Evolutionary conservation across 1,140 invertebrate species (phyloP), one percentile per base, ranked within the genome.

Genomic region (Diabrotica undecimpunctata): DNA sequence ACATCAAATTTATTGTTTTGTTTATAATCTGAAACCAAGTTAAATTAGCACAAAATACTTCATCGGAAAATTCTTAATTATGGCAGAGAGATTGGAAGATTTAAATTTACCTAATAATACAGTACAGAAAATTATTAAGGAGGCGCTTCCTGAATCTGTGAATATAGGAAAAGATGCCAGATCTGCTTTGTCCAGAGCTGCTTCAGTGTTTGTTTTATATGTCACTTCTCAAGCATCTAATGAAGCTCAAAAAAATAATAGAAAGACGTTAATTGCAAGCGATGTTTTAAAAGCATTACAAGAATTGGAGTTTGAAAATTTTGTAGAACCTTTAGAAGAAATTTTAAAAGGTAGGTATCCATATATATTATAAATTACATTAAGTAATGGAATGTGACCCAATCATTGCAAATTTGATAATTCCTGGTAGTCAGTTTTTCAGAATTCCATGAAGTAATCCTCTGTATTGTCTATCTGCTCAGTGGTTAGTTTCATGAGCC

Each of bases 231-330:
- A 87, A 67, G 86, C 89, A 78, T 90, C 90, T 69, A 84, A 85
- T 73, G 85, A 91, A 74, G 92, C 94, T 0, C 87, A 90, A 74
- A 90, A 90, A 75, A 83, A 84, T 52, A 95, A 93, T 71, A 85
- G 93, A 56, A 97, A 96, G 79, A 96, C 93, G 0, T 87, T 97
- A 12, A 88, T 86, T 46, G 92, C 90, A 0, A 84, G 88, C 63
- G 95, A 97, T 83, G 91, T 97, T 0, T 81, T 97, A 38, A 85
- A 89, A 69, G 94, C 95, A 0, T 87, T 98, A 78, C 83, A 87
- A 54, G 93, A 97, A 66, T 90, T 96, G 78, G 94, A 97, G 74
- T 97, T 97, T 81, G 91, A 94, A 54, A 87, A 90, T 69, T 97
- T 97, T 80, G 81, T 93, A 0, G 89, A 90, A 51, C 90, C 92